Evolutionary conservation across 2,888 invertebrate species (phyloP), one percentile per base, ranked within the genome.

Genomic region (Mycogona germanica): DNA sequence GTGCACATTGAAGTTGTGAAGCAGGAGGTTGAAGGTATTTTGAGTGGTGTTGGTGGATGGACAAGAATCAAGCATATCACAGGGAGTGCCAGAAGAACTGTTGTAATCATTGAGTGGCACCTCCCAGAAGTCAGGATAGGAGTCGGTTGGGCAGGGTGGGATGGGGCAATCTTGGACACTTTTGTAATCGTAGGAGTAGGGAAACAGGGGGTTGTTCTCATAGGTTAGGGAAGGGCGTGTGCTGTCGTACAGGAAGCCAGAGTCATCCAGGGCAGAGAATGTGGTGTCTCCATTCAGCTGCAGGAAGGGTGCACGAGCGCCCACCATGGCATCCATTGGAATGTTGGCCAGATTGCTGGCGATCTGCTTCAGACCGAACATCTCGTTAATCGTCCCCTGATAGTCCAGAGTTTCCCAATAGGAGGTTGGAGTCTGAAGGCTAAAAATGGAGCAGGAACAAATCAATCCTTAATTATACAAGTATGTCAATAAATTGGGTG

Each of bases 181-280:
- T 1, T 65, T 64, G 60, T 76, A 79, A 62, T 84, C 78, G 52
- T 82, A 65, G 1, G 81, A 82, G 66, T 82, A 84, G 0, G 84
- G 84, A 77, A 79, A 83, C 1, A 79, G 64, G 19, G 74, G 75
- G 28, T 74, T 73, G 51, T 70, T 59, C 9, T 66, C 66, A 56
- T 65, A 72, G 0, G 60, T 60, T 23, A 68, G 66, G 0, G 79
- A 76, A 0, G 78, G 73, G 78, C 81, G 77, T 2, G 79, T 76
- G 53, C 74, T 74, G 62, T 84, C 83, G 64, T 81, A 83, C 1
- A 63, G 55, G 3, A 81, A 68, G 1, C 69, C 73, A 23, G 69
- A 64, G 12, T 74, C 68, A 1, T 67, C 60, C 64, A 81, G 73
- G 55, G 79, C 76, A 55, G 72, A 64, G 66, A 78, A 80, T 54